Conservation (phyloP, 2,888 invertebrate genomes). For the Caenorhabditis imperialis region DNA sequence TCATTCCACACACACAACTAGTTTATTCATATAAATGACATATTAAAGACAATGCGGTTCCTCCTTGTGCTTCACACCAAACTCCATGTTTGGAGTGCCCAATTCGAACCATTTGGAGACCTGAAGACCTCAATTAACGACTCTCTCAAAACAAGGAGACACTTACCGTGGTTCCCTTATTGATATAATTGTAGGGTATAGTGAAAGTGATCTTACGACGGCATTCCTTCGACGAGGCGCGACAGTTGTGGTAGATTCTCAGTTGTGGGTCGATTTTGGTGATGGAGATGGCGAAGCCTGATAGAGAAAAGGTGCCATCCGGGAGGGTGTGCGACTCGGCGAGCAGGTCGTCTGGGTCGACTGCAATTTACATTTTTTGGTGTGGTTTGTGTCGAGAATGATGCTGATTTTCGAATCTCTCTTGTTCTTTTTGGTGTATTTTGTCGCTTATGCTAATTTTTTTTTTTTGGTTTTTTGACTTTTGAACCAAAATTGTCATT, state of each 20-base stretch:
- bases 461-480: too few relatives aligned
- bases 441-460: too few relatives aligned
- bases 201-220: slow-evolving; percentile 62
- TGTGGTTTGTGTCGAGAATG: background rate
- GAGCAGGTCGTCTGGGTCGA: slow-evolving; percentile 60
- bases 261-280: slow-evolving; percentile 60
- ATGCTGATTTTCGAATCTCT: background rate
- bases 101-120: slow-evolving; percentile 62
- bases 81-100: slow-evolving; percentile 63
- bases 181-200: slow-evolving; percentile 62
- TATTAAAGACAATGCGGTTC: slow-evolving; percentile 43
- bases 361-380: slow-evolving; percentile 18
- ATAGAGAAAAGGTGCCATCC: slow-evolving; percentile 43
- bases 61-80: slow-evolving; percentile 55
- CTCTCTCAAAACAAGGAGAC: background rate
- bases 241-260: slow-evolving; percentile 61
- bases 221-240: slow-evolving; percentile 40
- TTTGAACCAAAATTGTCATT: too few relatives aligned
- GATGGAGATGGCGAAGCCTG: slow-evolving; percentile 37
- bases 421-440: background rate
- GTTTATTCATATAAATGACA: slow-evolving; percentile 9
- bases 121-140: slow-evolving; percentile 23
- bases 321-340: slow-evolving; percentile 23
- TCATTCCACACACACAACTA: background rate
- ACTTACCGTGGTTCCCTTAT: slow-evolving; percentile 52